Evolutionary conservation across 2,888 invertebrate species (phyloP), one percentile per base, ranked within the genome.

Genomic region (Scaptomyza reducta): DNA sequence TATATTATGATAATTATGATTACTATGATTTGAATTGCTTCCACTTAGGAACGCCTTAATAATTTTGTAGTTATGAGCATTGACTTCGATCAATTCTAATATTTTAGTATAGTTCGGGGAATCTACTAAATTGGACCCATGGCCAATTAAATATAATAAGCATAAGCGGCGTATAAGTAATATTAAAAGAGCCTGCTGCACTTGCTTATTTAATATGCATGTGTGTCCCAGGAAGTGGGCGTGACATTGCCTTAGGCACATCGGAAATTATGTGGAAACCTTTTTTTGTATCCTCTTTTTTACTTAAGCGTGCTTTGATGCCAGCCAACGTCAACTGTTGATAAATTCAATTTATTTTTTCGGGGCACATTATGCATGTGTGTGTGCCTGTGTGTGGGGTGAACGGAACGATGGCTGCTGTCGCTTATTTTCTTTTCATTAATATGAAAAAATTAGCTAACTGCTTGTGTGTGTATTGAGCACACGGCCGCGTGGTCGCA

Each of bases 301-400:
- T 31, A 33, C 49, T 7, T 7, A 45, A 18, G 41, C 49, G 33
- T 55, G 41, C 31, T 57, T 44, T 44, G 56, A 59, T 35, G 56
- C 58, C 18, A 33, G 53, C 58, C 22, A 59, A 65, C 63, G 69
- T 73, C 77, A 79, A 68, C 77, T 56, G 31, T 70, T 82, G 84
- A 79, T 83, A 86, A 86, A 81, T 86, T 82, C 87, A 86, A 82
- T 82, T 82, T 86, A 81, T 78, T 78, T 40, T 72, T 76, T 50
- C 42, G 63, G 41, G 29, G 29, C 27, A 25, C 9, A 50, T 33
- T 50, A n/a, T 47, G 47, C 54, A 56, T 56, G 56, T 47, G 57
- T 61, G 7, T 33, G 57, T 61, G 7, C 29, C 29, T 25, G 42
- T 33, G 46, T 38, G 16, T 47, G 25, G 59, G 41, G 33, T 25